These are phyloP conservation scores for Scolopax bukidnonensis DNA, from an alignment of 2,797 vertebrate species.

Conservation along the genomic window DNA sequence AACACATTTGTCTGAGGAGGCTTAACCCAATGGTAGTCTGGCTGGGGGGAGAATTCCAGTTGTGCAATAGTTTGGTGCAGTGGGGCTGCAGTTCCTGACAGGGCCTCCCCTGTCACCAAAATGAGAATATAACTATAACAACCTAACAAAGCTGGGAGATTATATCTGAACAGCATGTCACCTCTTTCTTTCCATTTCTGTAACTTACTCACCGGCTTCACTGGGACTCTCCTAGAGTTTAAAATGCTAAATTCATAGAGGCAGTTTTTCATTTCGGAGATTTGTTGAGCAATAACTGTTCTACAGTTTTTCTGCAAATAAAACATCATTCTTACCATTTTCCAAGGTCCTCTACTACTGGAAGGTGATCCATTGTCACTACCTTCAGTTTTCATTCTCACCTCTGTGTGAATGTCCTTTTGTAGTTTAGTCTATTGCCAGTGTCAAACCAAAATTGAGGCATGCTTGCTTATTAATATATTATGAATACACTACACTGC, in stretches of 20 bases:
- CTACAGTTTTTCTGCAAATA: background rate
- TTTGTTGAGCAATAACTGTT: background rate
- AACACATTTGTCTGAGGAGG: background rate
- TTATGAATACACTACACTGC: background rate
- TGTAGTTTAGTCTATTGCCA: background rate
- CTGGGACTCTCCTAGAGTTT: background rate
- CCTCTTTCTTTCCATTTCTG: background rate
- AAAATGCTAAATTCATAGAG: background rate
- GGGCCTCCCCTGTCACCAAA: background rate
- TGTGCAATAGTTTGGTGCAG: background rate
- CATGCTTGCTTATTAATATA: constrained; percentile 28
- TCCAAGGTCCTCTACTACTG: background rate
- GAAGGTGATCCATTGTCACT: background rate
- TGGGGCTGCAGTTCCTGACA: background rate
- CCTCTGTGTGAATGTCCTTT: background rate
- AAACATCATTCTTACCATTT: background rate
- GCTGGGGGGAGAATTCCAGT: background rate
- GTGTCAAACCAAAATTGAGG: constrained; percentile 21
- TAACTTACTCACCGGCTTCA: background rate
- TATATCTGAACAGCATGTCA: background rate
- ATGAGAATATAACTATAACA: background rate
- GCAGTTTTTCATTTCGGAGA: background rate
- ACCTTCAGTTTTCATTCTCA: constrained; percentile 13
- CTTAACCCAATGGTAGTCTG: background rate
- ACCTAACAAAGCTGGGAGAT: background rate